phyloP scores from a whole-genome alignment of 2,797 vertebrate species.

The Miichthys miiuy region DNA sequence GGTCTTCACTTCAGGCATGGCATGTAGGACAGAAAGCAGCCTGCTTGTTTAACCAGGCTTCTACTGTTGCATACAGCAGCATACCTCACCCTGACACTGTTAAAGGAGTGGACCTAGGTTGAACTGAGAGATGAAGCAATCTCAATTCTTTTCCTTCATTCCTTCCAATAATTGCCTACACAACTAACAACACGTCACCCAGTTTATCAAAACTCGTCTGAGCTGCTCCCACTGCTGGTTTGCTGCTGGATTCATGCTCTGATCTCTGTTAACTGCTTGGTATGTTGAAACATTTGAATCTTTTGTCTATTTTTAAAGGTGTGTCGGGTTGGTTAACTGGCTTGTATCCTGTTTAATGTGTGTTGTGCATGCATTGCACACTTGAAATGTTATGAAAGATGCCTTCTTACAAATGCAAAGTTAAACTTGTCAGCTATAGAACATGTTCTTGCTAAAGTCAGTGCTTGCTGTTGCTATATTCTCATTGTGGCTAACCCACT shows the following conservation, averaged over 20 bases:
- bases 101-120: slow-evolving; percentile 3
- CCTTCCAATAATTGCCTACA: slow-evolving; percentile 23
- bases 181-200: neutral
- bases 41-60: slow-evolving; percentile 33
- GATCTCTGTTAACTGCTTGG: slow-evolving; percentile 15
- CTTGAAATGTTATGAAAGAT: neutral
- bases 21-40: slow-evolving; percentile 20
- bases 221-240: slow-evolving; percentile 9
- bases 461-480: neutral
- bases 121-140: slow-evolving; percentile 21
- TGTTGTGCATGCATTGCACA: neutral
- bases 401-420: neutral
- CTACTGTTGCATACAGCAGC: neutral
- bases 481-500: neutral
- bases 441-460: neutral
- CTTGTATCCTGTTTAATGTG: neutral
- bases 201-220: slow-evolving; percentile 10
- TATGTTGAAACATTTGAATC: slow-evolving; percentile 13
- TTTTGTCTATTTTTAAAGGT: slow-evolving; percentile 7
- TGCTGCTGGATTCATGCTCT: slow-evolving; percentile 19
- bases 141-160: slow-evolving; percentile 13
- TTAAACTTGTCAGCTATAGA: neutral
- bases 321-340: slow-evolving; percentile 11
- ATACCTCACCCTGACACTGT: slow-evolving; percentile 22
- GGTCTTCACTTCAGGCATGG: slow-evolving; percentile 31